Percentiles rank a stretch among this genome's conserved stretches.
These are phyloP conservation scores for Heliconius congener DNA, from an alignment of 1,140 invertebrate species.

Conservation along the genomic window DNA sequence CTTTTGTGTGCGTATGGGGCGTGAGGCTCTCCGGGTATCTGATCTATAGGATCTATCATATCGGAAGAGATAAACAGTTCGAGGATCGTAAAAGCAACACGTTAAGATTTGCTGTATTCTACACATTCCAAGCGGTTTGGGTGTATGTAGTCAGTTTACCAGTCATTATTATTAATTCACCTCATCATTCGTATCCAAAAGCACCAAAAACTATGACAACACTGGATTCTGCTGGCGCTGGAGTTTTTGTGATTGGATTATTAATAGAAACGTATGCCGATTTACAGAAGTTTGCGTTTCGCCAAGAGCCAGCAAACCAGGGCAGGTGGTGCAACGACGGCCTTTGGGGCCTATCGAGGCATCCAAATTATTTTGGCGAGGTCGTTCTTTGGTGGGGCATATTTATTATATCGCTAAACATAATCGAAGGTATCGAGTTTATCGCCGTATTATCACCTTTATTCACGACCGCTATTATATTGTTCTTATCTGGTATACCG, in stretches of 20 bases:
- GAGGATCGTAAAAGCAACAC: constrained; percentile 93
- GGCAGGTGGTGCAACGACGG: constrained; percentile 95
- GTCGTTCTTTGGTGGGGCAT: constrained; percentile 97
- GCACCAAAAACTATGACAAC: constrained; percentile 92
- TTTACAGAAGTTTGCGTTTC: constrained; percentile 94
- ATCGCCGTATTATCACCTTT: constrained; percentile 92
- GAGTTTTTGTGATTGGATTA: constrained; percentile 91
- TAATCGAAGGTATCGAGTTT: constrained; percentile 91
- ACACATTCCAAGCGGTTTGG: constrained; percentile 97
- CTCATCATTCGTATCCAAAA: constrained; percentile 88
- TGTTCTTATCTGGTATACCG: constrained; percentile 94
- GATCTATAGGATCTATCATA: constrained; percentile 93
- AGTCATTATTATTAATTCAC: constrained; percentile 95
- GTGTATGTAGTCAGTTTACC: constrained; percentile 95
- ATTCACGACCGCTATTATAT: constrained; percentile 93
- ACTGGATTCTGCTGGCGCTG: constrained; percentile 91
- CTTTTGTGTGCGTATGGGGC: constrained; percentile 93
- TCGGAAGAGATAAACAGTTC: constrained; percentile 94
- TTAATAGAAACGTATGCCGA: constrained; percentile 94
- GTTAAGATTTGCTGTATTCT: constrained; percentile 93
- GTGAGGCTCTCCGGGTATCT: constrained; percentile 91
- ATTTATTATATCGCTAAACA: constrained; percentile 93
- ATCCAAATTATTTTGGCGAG: constrained; percentile 98
- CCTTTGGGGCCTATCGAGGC: constrained; percentile 93
- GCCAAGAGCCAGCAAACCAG: constrained; percentile 92